These are phyloP conservation scores for Cylloceria caligata DNA, from an alignment of 2,888 invertebrate species.

Conservation along the genomic window DNA sequence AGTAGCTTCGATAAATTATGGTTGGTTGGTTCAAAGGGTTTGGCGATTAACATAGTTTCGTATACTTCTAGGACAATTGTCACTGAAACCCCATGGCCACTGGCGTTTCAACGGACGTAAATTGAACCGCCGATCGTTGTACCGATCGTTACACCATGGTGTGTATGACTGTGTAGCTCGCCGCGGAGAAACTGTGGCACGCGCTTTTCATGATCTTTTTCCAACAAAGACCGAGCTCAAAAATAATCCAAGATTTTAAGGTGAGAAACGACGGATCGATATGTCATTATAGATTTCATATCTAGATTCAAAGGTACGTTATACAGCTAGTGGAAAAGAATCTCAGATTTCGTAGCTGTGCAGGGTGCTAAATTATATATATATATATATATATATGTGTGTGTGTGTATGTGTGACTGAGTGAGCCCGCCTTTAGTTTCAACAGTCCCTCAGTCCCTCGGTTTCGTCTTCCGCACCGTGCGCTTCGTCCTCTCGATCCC, in stretches of 20 bases:
- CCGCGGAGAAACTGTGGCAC: no score
- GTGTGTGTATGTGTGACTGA: conserved; percentile 30
- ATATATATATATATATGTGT: no score
- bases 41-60: not conserved
- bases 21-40: not conserved
- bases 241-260: conserved; percentile 77
- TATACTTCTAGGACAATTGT: not conserved
- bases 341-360: conserved; percentile 61
- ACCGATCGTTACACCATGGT: not conserved
- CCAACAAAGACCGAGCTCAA: conserved; percentile 77
- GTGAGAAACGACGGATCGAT: conserved; percentile 69
- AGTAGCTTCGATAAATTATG: not conserved
- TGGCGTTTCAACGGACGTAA: not conserved
- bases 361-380: not conserved
- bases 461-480: conserved; percentile 54
- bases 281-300: conserved; percentile 77
- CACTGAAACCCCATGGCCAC: not conserved
- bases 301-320: conserved; percentile 76
- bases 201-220: conserved; percentile 37
- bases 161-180: not conserved
- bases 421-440: conserved; percentile 32
- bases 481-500: conserved; percentile 59
- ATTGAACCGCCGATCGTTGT: not conserved
- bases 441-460: conserved; percentile 43
- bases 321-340: conserved; percentile 70